phyloP scores from a whole-genome alignment of 2,797 vertebrate genomes.

The Peromyscus attwateri region DNA sequence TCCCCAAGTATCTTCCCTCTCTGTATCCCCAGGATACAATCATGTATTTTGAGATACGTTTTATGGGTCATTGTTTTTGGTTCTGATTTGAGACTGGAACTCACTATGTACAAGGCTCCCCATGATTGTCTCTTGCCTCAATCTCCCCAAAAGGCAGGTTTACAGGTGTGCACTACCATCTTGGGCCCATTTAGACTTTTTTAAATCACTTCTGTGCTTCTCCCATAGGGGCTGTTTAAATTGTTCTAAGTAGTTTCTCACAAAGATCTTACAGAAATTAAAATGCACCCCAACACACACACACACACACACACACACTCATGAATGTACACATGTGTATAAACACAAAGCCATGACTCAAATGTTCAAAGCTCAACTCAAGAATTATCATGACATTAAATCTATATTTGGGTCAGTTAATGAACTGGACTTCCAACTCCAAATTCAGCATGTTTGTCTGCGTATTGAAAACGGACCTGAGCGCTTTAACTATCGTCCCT shows the following conservation, averaged over 20 bases:
- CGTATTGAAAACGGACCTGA: not conserved
- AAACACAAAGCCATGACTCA: not conserved
- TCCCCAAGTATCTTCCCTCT: not conserved
- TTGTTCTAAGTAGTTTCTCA: not conserved
- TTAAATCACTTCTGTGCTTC: not conserved
- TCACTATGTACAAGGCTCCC: not conserved
- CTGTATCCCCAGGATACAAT: not conserved
- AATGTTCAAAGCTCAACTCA: not conserved
- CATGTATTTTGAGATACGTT: not conserved
- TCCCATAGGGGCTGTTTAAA: not conserved
- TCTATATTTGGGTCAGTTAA: not conserved
- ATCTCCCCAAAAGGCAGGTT: not conserved
- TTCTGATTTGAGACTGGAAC: not conserved
- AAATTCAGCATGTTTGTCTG: not conserved
- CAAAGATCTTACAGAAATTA: not conserved
- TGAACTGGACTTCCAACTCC: not conserved
- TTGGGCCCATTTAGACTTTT: not conserved
- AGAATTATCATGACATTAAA: not conserved
- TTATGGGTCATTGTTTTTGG: not conserved
- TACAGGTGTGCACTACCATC: too few relatives aligned
- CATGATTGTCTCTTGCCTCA: not conserved
- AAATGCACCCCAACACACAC: not conserved
- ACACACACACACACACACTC: not conserved
- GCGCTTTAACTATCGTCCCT: not conserved
- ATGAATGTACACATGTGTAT: too few relatives aligned